Base-by-base conservation (phyloP, 2,113 vertebrate genomes). In the Solea solea region DNA sequence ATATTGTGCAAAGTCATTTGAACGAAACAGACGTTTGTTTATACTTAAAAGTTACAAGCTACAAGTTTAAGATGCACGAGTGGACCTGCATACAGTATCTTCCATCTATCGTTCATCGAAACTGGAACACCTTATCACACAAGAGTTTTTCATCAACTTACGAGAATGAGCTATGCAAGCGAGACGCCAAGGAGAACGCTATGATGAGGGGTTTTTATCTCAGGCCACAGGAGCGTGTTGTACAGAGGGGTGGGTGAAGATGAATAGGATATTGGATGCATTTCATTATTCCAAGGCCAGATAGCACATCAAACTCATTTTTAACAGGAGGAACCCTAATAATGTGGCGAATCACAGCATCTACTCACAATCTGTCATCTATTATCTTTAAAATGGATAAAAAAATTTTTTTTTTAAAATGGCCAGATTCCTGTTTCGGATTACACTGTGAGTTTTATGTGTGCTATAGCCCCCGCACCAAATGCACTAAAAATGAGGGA, bases 341-440 rank as follows among this genome's bases (percentile, higher is more conserved):
- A 49, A 57, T n/a, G 34, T 2, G 56, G 55, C 39, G 50, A 50
- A 40, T 66, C 54, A 67, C 14, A 45, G 45, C 34, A 58, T 12
- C 11, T 15, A 59, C 16, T 8, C 21, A n/a, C 51, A 14, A 41
- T 72, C 59, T 41, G 66, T 83, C 56, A 73, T 66, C 51, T 44
- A 60, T 54, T 67, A 84, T 73, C 69, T 72, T 27, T 60, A 45
- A 61, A 80, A 80, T 67, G 34, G 70, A 67, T n/a, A n/a, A n/a
- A n/a, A 21, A 21, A 21, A 21, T 21, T 21, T 21, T 21, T 21
- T 21, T 34, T 34, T 21, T 39, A 60, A 74, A 74, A 79, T 58
- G 54, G 41, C 49, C 34, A 52, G 59, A 76, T 74, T 64, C 15
- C 10, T 12, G 55, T 52, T 76, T 79, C n/a, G 61, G 75, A 78